Conservation (phyloP, 1,140 invertebrate species). For the Pogonus chalceus region DNA sequence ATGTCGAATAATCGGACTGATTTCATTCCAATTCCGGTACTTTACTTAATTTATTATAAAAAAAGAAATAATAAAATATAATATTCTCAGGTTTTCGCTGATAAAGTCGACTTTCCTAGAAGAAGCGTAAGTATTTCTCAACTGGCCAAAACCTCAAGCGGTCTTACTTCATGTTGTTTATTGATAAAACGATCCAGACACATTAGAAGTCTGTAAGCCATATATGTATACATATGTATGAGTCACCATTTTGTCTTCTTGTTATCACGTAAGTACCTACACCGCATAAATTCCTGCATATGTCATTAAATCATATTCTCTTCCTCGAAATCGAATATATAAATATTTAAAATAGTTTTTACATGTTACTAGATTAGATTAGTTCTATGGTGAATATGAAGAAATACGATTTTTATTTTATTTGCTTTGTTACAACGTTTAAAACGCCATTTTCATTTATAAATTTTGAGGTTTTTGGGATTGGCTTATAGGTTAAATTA, state of each 20-base stretch:
- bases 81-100: constrained; percentile 61
- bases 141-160: constrained; percentile 60
- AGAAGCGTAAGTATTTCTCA: constrained; percentile 66
- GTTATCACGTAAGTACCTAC: constrained; percentile 18
- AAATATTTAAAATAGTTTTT: no score
- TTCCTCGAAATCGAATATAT: no score
- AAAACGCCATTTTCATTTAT: no score
- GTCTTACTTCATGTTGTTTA: constrained; percentile 67
- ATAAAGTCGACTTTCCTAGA: constrained; percentile 70
- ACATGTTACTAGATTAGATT: no score
- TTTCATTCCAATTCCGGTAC: background rate
- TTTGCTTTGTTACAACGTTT: no score
- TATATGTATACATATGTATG: background rate
- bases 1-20: background rate
- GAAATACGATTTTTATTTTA: no score
- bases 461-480: no score
- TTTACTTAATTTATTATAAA: background rate
- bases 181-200: constrained; percentile 40
- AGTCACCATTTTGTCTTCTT: constrained; percentile 16
- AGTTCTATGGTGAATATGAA: no score
- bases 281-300: background rate
- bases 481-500: no score
- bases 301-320: no score
- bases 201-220: constrained; percentile 30
- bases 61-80: no score